phyloP scores from a whole-genome alignment of 2,888 invertebrate genomes.

The Pollenia amentaria region DNA sequence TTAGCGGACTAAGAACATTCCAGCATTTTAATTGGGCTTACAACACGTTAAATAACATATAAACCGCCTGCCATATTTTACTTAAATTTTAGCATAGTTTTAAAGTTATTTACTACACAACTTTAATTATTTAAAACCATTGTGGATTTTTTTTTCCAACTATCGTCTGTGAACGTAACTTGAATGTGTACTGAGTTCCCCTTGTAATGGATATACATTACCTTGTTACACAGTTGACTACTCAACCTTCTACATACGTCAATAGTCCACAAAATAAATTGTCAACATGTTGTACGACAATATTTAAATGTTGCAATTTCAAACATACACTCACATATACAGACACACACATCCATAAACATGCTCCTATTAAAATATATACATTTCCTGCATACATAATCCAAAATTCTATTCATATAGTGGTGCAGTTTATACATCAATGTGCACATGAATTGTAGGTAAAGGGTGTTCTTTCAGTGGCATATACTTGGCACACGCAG shows the following conservation, averaged over 20 bases:
- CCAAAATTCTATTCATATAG: not conserved
- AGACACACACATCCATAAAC: constrained; percentile 31
- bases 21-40: too few relatives aligned
- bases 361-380: constrained; percentile 47
- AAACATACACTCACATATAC: constrained; percentile 21
- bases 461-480: constrained; percentile 20
- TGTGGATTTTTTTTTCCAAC: not conserved
- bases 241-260: constrained; percentile 30
- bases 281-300: constrained; percentile 66
- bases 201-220: constrained; percentile 58
- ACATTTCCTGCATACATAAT: constrained; percentile 56
- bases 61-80: not conserved
- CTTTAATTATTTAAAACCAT: constrained; percentile 4
- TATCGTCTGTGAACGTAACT: constrained; percentile 20
- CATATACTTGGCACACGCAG: not conserved
- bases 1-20: too few relatives aligned
- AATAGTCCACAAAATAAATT: constrained; percentile 62
- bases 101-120: not conserved
- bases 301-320: constrained; percentile 65
- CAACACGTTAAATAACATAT: too few relatives aligned
- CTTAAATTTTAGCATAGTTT: not conserved
- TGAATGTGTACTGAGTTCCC: constrained; percentile 30
- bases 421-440: constrained; percentile 28
- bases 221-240: constrained; percentile 47
- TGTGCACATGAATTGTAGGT: constrained; percentile 27